Evolutionary conservation across 35 echinoderm and acorn worm genomes (phyloP), one percentile per base, ranked within the genome.

Genomic region (Nesometra sesokonis): DNA sequence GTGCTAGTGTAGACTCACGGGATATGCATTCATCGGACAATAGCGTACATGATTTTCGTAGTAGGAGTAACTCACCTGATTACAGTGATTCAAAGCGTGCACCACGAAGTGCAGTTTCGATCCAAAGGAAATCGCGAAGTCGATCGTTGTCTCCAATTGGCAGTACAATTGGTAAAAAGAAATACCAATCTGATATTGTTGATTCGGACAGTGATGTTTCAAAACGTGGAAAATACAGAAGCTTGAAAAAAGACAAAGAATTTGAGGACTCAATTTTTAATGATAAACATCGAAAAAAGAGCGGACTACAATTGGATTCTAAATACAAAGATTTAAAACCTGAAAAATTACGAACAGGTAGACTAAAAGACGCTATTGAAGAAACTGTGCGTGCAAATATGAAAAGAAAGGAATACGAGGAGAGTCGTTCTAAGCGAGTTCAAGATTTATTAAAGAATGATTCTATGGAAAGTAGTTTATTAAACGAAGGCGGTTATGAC

Each of bases 1-100:
- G 93, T 82, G 77, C 35, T 37, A 97, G 94, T 87, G 84, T 88
- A 57, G 94, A 97, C 82, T 92, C 94, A 85, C 86, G 85, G 79
- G 91, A 93, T 35, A 33, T 79, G 4, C 77, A 83, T 37, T 82
- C 87, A 46, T 81, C 87, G 31, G 82, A 40, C 34, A 80, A 83
- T 34, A 93, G 91, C 79, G 82, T 87, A 27, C 52, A 67, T 13
- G 52, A 67, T 23, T 93, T 85, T 87, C 77, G 87, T 37, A 88
- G 86, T 3, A 76, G 86, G 35, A 93, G 91, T 80, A 93, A 87
- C 82, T 83, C 86, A 35, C 86, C 86, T 29, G 87, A 57, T 76
- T 83, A 34, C 9, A 32, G 84, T 32, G 79, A 83, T 30, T 85
- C 82, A 77, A 92, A 88, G 33, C 46, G 91, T 85, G 85, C 87